These are phyloP conservation scores for Parascotia fuliginaria DNA, from an alignment of 2,888 invertebrate species.

Conservation along the genomic window DNA sequence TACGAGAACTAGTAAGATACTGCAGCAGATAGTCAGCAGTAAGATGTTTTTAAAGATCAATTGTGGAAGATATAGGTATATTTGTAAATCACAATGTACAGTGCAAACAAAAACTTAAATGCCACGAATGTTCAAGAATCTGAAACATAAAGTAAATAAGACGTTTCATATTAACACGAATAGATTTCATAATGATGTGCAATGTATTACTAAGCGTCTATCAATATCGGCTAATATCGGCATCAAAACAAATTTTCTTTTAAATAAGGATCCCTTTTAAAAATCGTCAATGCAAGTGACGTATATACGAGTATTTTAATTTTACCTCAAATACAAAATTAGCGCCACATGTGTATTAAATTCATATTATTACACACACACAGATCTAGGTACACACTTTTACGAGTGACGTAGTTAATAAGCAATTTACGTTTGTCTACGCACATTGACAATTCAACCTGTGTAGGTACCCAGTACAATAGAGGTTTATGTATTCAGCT, in stretches of 20 bases:
- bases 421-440: conserved; percentile 31
- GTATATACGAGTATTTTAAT: no score
- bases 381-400: conserved; percentile 8
- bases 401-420: conserved; percentile 36
- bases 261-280: no score
- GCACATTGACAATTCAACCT: conserved; percentile 29
- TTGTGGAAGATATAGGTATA: conserved; percentile 10
- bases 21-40: no score
- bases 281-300: no score
- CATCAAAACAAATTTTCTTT: neutral
- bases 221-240: neutral
- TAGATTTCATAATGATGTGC: conserved; percentile 13
- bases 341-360: no score
- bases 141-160: conserved; percentile 20
- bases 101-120: conserved; percentile 22
- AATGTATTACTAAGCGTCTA: neutral
- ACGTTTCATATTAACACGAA: conserved; percentile 20
- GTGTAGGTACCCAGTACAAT: conserved; percentile 49
- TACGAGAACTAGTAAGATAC: no score
- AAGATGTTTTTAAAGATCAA: conserved; percentile 8
- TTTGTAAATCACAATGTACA: conserved; percentile 7
- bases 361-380: no score
- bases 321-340: no score
- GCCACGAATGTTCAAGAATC: conserved; percentile 15
- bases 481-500: conserved; percentile 62